Evolutionary conservation across 2,888 invertebrate genomes (phyloP), one percentile per base, ranked within the genome.

Genomic region (Stenoptilia bipunctidactyla): DNA sequence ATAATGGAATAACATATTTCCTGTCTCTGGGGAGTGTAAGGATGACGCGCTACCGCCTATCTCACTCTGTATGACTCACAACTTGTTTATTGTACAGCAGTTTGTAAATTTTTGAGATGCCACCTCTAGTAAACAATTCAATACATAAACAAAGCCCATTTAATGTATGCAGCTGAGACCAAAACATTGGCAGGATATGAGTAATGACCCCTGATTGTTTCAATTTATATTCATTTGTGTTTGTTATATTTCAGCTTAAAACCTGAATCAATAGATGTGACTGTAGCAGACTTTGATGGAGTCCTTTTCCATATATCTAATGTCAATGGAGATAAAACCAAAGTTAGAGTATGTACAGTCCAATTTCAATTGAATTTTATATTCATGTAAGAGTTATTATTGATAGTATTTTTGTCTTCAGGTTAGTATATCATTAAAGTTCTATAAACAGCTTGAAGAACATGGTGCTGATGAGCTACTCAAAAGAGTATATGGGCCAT

Each of bases 301-400:
- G 98, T 97, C 48, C 85, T 98, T 54, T 99, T 97, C 87, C 98
- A 97, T 85, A 92, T 99, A 85, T 97, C 98, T 48, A 99, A 98
- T 88, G 88, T 96, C 61, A 93, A 95, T 82, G 92, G 93, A 62
- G 97, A 98, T 80, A 97, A 97, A 88, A 92, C 93, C 63, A 98
- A 97, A 92, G 91, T 99, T 85, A 91, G 94, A 88, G 97, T 98
- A 85, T 88, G 92, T 70, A 20, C 4, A 20, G 20, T 20, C 4
- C 8, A 13, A 20, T 3, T 20, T 3, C 8, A 13, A 37, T 15
- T 13, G 10, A 13, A 33, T 34, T n/a, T 15, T 27, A 4, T 37
- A 5, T 20, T 20, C 20, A 5, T 33, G 15, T 10, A 39, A 39
- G 14, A 20, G 27, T 13, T 6, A 6, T 15, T 15, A 15, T 37